A percentile compares a stretch with the other conserved stretches of the same genome.
phyloP scores from a whole-genome alignment of 2,888 invertebrate genomes.

The Brenthis hecate region DNA sequence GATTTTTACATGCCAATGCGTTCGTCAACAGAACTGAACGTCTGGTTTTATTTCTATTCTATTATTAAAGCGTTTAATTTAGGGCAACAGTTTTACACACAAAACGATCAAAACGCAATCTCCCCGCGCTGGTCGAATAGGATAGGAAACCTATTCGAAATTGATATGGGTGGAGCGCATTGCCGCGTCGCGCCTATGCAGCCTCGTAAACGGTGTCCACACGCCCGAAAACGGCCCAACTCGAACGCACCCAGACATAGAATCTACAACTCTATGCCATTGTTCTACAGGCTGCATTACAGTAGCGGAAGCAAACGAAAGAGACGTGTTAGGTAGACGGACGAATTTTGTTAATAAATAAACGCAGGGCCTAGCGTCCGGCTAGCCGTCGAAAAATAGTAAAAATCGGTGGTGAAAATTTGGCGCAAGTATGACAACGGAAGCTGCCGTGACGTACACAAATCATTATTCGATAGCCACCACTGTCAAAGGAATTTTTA shows the following conservation, averaged over 20 bases:
- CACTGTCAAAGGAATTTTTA: slow-evolving; percentile 78
- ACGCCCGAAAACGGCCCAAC: slow-evolving; percentile 56
- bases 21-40: slow-evolving; percentile 62
- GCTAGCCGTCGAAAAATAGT: slow-evolving; percentile 66
- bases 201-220: slow-evolving; percentile 71
- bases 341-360: slow-evolving; percentile 82
- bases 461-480: slow-evolving; percentile 75
- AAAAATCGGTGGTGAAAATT: slow-evolving; percentile 69
- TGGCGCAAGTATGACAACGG: slow-evolving; percentile 77
- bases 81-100: slow-evolving; percentile 79
- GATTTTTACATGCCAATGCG: slow-evolving; percentile 51
- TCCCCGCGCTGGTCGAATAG: slow-evolving; percentile 70
- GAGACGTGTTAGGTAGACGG: slow-evolving; percentile 68
- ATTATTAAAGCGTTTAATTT: slow-evolving; percentile 81
- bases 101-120: slow-evolving; percentile 80
- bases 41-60: slow-evolving; percentile 73
- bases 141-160: slow-evolving; percentile 81
- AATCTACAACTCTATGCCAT: slow-evolving; percentile 52
- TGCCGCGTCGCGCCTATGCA: slow-evolving; percentile 74
- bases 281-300: slow-evolving; percentile 49
- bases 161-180: slow-evolving; percentile 80
- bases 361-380: slow-evolving; percentile 73
- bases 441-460: slow-evolving; percentile 68
- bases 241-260: slow-evolving; percentile 33
- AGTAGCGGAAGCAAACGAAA: slow-evolving; percentile 36